Base-by-base conservation (phyloP, 23 tunicate species). In the Ascidia mentula region DNA sequence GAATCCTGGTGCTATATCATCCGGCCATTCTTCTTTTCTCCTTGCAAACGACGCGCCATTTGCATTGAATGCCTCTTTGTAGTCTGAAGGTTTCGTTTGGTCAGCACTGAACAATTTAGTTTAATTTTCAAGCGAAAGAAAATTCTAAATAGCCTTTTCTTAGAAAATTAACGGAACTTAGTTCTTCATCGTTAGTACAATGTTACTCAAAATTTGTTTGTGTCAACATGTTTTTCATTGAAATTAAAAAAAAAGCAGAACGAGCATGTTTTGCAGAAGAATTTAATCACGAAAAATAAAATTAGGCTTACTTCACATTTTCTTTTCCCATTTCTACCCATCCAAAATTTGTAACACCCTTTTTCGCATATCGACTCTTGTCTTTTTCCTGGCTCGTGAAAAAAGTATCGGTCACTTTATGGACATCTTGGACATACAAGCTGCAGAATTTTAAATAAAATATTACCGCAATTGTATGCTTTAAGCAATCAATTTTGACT, bases 61-160 rank as follows among this genome's bases (percentile, higher is more conserved):
- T 26, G 75, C 69, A 38, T 87, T 74, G 45, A 74, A 87, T 0
- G 84, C 75, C 69, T 87, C 91, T 75, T 87, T 87, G 74, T 80
- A 87, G 34, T 83, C 91, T 9, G 60, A 33, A 17, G 83, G 84
- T 32, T 69, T 46, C 0, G 73, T 37, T 28, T 82, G 82, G 31
- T 82, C 75, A 9, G 1, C 22, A 6, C 65, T 53, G 13, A 53
- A n/a, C n/a, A n/a, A n/a, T n/a, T n/a, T n/a, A n/a, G n/a, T n/a
- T n/a, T n/a, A n/a, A n/a, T n/a, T n/a, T n/a, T n/a, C n/a, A n/a
- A n/a, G n/a, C n/a, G n/a, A n/a, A n/a, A n/a, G n/a, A n/a, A n/a
- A n/a, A n/a, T n/a, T n/a, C n/a, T n/a, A n/a, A n/a, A n/a, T n/a
- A n/a, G n/a, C n/a, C n/a, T n/a, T n/a, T n/a, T n/a, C n/a, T n/a